Percentiles rank a stretch among this genome's conserved stretches.
These are phyloP conservation scores for Philhelius pedissequus DNA, from an alignment of 2,888 invertebrate species.

Conservation along the genomic window DNA sequence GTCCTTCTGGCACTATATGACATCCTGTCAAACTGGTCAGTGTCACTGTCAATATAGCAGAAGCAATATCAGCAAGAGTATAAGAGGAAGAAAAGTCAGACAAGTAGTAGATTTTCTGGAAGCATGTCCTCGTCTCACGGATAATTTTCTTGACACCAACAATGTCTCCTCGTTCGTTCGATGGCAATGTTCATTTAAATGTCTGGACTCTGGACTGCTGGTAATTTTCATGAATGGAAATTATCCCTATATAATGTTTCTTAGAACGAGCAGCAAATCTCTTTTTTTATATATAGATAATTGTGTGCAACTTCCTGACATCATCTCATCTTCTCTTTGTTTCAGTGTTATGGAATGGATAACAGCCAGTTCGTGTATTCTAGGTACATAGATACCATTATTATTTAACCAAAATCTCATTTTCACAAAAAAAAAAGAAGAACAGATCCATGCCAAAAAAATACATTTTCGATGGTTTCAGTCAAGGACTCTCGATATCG, in stretches of 20 bases:
- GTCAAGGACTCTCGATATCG: neutral
- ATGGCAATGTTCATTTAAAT: neutral
- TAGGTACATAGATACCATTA: neutral
- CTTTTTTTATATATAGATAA: neutral
- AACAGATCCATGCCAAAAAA: neutral
- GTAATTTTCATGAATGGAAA: neutral
- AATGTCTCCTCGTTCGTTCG: neutral
- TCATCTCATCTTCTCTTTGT: neutral
- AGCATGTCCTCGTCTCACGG: neutral
- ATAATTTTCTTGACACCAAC: constrained; percentile 9
- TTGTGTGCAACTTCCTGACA: neutral
- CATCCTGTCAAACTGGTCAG: constrained; percentile 6
- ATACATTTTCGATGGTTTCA: neutral
- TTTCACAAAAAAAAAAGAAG: neutral
- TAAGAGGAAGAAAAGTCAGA: neutral
- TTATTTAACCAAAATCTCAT: neutral
- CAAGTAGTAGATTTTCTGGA: constrained; percentile 2
- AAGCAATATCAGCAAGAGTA: neutral
- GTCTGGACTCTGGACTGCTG: neutral
- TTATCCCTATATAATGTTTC: neutral
- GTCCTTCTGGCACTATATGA: constrained; percentile 10
- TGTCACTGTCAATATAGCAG: neutral
- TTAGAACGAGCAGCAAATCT: neutral
- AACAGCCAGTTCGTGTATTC: neutral
- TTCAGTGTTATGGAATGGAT: neutral